These are phyloP conservation scores for Xyrichtys novacula DNA, from an alignment of 2,797 vertebrate species.

Conservation along the genomic window DNA sequence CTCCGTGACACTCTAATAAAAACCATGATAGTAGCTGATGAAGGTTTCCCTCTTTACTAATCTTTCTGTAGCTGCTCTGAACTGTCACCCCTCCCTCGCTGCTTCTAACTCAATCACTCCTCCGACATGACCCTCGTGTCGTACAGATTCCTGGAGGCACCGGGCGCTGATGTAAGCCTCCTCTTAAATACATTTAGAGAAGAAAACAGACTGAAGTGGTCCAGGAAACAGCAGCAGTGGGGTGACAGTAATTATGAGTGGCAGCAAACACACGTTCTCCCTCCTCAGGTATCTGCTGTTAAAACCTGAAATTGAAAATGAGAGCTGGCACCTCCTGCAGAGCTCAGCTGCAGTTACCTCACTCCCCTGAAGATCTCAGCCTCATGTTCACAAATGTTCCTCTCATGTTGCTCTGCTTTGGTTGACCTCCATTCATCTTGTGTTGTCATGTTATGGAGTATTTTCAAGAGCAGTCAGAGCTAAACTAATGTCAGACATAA, in stretches of 20 bases:
- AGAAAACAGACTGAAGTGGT: constrained; percentile 60
- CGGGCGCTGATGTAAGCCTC: constrained; percentile 57
- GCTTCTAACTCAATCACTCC: constrained; percentile 19
- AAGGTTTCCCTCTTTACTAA: constrained; percentile 3
- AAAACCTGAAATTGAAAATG: constrained; percentile 32
- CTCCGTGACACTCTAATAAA: constrained; percentile 20
- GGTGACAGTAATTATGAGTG: constrained; percentile 75
- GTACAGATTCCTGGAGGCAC: constrained; percentile 35
- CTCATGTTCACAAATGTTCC: constrained; percentile 26
- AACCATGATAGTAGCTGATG: constrained; percentile 1
- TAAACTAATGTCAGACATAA: no score
- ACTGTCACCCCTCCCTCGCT: not conserved
- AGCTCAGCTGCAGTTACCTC: constrained; percentile 61
- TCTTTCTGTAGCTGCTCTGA: not conserved
- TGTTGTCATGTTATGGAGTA: no score
- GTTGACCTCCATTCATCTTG: no score
- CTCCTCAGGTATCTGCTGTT: constrained; percentile 52
- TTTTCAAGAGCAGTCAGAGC: no score
- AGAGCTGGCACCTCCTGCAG: constrained; percentile 51
- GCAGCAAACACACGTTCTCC: constrained; percentile 73
- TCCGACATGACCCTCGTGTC: constrained; percentile 5
- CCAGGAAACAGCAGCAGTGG: constrained; percentile 58
- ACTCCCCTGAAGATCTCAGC: constrained; percentile 37
- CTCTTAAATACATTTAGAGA: constrained; percentile 64
- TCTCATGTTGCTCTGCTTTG: constrained; percentile 19